Evolutionary conservation across 2,797 vertebrate species (phyloP).

Genomic region (Crocodylus rhombifer): DNA sequence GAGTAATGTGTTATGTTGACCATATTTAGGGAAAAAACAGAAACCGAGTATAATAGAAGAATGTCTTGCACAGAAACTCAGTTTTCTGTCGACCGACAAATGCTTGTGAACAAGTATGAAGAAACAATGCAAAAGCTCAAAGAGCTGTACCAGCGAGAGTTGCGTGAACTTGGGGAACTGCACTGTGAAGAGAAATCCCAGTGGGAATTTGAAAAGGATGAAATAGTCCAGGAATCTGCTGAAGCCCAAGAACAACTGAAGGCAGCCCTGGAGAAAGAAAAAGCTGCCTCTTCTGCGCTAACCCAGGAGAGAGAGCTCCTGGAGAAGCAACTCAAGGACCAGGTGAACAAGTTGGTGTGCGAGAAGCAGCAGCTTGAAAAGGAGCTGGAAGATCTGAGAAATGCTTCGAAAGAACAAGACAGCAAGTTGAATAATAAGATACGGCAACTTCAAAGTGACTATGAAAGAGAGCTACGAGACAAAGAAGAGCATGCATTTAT

Average conservation of each 20-base stretch:
- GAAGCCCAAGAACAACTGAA: slow-evolving; percentile 76
- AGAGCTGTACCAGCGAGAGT: slow-evolving; percentile 80
- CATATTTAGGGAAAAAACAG: slow-evolving; percentile 89
- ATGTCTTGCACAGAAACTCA: slow-evolving; percentile 85
- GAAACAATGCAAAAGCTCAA: slow-evolving; percentile 81
- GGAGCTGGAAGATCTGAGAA: slow-evolving; percentile 79
- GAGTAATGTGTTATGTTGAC: slow-evolving; percentile 83
- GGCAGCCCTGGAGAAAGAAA: slow-evolving; percentile 78
- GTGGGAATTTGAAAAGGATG: slow-evolving; percentile 85
- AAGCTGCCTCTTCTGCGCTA: slow-evolving; percentile 69
- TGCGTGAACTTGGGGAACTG: slow-evolving; percentile 79
- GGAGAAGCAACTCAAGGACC: slow-evolving; percentile 80
- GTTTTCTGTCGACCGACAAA: slow-evolving; percentile 86
- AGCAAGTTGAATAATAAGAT: slow-evolving; percentile 82
- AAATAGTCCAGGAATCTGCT: slow-evolving; percentile 77
- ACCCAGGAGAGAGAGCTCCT: slow-evolving; percentile 78
- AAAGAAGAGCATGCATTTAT: slow-evolving; percentile 72
- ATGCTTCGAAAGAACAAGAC: slow-evolving; percentile 80
- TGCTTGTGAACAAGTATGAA: slow-evolving; percentile 82
- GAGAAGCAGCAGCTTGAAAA: slow-evolving; percentile 85
- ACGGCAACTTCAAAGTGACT: slow-evolving; percentile 80
- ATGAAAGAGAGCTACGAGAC: slow-evolving; percentile 78
- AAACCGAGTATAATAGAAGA: slow-evolving; percentile 89
- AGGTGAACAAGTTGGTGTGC: slow-evolving; percentile 73
- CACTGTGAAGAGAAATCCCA: slow-evolving; percentile 80